These are phyloP conservation scores for Gallinago paraguaiae DNA, from an alignment of 2,113 vertebrate species.

Conservation along the genomic window DNA sequence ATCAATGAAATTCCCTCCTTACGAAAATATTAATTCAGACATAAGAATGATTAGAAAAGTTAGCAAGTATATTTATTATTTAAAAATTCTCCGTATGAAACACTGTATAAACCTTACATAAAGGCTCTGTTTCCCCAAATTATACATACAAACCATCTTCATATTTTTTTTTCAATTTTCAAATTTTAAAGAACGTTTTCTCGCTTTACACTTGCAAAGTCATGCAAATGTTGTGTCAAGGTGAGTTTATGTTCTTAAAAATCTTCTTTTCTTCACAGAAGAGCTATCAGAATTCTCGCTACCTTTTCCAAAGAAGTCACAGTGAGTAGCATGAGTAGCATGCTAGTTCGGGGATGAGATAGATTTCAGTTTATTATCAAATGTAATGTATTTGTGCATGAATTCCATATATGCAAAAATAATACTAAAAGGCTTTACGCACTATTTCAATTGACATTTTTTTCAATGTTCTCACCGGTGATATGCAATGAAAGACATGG, in stretches of 20 bases:
- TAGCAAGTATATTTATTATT: background rate
- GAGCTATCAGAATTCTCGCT: background rate
- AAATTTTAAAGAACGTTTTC: background rate
- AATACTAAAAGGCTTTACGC: background rate
- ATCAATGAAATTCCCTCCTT: background rate
- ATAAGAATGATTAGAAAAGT: background rate
- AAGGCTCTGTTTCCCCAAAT: background rate
- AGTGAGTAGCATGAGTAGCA: fast-evolving
- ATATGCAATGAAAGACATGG: background rate
- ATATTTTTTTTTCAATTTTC: background rate
- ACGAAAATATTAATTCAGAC: background rate
- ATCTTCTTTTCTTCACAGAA: background rate
- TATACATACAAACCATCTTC: background rate
- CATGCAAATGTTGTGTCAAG: background rate
- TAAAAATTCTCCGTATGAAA: background rate
- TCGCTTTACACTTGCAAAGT: background rate
- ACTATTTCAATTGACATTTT: background rate
- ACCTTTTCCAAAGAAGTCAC: background rate
- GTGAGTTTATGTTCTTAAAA: background rate
- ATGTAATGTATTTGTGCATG: background rate
- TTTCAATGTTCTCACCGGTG: background rate
- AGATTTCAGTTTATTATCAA: background rate
- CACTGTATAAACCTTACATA: background rate
- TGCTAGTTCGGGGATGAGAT: background rate
- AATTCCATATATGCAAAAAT: background rate